phyloP scores from a whole-genome alignment of 2,797 vertebrate genomes.

The Thamnophis elegans region DNA sequence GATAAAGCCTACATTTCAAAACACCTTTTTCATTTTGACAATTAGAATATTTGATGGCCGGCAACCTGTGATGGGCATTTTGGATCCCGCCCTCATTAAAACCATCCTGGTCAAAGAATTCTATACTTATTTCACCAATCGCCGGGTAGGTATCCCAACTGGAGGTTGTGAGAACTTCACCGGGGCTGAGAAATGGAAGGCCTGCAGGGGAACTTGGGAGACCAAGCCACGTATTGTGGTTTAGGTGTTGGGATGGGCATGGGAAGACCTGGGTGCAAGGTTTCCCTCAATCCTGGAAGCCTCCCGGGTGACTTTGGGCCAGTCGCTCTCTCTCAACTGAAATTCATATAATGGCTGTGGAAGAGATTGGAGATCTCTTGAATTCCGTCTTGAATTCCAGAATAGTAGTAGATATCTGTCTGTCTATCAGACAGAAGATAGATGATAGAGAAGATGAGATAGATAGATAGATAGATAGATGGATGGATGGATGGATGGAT shows the following conservation, averaged over 20 bases:
- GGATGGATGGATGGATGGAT: too few relatives aligned
- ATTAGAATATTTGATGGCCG: constrained; percentile 75
- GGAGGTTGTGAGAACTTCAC: fast-evolving
- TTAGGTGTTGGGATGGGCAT: not conserved
- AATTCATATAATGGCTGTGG: not conserved
- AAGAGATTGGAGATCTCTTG: not conserved
- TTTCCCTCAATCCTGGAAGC: not conserved
- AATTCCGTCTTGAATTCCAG: not conserved
- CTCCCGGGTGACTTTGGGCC: not conserved
- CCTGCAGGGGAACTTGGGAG: not conserved
- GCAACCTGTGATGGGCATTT: constrained; percentile 72
- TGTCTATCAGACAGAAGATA: not conserved
- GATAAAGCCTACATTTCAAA: not conserved
- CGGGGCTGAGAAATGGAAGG: not conserved
- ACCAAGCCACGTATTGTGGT: not conserved
- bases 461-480: too few relatives aligned
- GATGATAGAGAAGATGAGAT: too few relatives aligned
- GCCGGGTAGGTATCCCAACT: constrained; percentile 61
- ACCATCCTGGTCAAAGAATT: constrained; percentile 80
- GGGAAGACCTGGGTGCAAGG: not conserved
- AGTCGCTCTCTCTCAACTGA: not conserved
- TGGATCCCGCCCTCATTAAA: constrained; percentile 75
- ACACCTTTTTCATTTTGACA: constrained; percentile 28
- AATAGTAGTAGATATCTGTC: not conserved
- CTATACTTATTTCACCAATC: constrained; percentile 77